These are phyloP conservation scores for Terrapene triunguis DNA, from an alignment of 2,113 vertebrate genomes.

Conservation along the genomic window DNA sequence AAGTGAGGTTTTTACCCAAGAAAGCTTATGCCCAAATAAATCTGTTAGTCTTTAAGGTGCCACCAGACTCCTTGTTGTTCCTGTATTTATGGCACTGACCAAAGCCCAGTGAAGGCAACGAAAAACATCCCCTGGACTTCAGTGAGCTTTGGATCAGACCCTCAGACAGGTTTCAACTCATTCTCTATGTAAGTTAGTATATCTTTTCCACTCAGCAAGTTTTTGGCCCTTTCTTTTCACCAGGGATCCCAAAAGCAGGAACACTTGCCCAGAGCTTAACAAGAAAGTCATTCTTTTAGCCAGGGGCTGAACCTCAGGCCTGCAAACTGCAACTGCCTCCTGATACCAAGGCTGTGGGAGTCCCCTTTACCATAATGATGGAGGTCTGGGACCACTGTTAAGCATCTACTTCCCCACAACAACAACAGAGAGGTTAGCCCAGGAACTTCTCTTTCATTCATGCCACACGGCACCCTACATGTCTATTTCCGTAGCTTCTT, in stretches of 20 bases:
- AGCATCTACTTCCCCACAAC: rapidly evolving
- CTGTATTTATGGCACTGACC: neutral
- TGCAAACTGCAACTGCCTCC: neutral
- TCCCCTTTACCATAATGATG: neutral
- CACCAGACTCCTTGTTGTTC: no score
- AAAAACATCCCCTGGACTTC: neutral
- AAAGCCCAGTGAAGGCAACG: neutral
- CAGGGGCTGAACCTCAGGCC: neutral
- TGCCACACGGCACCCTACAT: neutral
- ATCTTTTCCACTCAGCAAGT: rapidly evolving
- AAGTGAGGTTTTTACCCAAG: no score
- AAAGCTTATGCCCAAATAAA: no score
- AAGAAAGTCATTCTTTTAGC: neutral
- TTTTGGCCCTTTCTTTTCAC: neutral
- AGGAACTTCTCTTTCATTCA: neutral
- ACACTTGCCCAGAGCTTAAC: neutral
- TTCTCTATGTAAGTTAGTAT: neutral
- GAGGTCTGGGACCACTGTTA: neutral
- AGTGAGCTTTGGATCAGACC: neutral
- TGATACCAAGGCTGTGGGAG: neutral
- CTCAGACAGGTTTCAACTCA: neutral
- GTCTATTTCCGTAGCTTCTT: neutral
- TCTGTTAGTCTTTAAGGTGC: no score
- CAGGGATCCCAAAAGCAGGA: neutral
- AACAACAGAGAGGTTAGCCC: neutral